Evolutionary conservation across 1,140 invertebrate genomes (phyloP).

Genomic region (Lethrus apterus): DNA sequence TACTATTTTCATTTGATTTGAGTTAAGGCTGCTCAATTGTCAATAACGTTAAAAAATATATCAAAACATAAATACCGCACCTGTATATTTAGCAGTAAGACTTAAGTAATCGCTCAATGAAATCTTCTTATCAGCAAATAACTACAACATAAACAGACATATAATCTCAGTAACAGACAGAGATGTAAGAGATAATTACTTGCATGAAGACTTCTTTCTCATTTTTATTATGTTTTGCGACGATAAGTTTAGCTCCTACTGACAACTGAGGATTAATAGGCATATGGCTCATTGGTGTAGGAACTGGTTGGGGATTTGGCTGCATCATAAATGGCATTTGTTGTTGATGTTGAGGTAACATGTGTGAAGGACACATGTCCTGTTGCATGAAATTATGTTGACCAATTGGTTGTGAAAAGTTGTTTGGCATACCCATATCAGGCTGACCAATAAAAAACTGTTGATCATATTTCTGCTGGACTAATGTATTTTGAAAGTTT

Average conservation of each 20-base stretch:
- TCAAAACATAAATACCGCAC: constrained; percentile 19
- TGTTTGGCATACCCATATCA: neutral
- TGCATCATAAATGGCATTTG: neutral
- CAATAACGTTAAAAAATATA: too few species aligned
- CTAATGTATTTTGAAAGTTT: too few species aligned
- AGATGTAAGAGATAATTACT: too few species aligned
- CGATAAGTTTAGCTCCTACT: too few species aligned
- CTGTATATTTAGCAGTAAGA: constrained; percentile 25
- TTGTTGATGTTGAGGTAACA: neutral
- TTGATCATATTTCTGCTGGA: constrained; percentile 14
- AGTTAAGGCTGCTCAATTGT: too few species aligned
- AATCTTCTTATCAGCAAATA: constrained; percentile 32
- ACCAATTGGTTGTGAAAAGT: too few species aligned
- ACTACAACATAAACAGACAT: constrained; percentile 24
- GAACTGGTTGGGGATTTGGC: neutral
- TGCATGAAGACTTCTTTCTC: too few species aligned
- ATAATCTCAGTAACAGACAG: too few species aligned
- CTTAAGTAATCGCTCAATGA: constrained; percentile 28
- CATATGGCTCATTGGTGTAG: too few species aligned
- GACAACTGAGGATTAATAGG: too few species aligned
- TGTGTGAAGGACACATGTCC: neutral
- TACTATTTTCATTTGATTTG: too few species aligned
- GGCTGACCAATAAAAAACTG: constrained; percentile 18
- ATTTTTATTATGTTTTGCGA: too few species aligned
- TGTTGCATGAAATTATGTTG: constrained; percentile 4